phyloP scores from a whole-genome alignment of 1,140 invertebrate genomes.

The Drepana arcuata region DNA sequence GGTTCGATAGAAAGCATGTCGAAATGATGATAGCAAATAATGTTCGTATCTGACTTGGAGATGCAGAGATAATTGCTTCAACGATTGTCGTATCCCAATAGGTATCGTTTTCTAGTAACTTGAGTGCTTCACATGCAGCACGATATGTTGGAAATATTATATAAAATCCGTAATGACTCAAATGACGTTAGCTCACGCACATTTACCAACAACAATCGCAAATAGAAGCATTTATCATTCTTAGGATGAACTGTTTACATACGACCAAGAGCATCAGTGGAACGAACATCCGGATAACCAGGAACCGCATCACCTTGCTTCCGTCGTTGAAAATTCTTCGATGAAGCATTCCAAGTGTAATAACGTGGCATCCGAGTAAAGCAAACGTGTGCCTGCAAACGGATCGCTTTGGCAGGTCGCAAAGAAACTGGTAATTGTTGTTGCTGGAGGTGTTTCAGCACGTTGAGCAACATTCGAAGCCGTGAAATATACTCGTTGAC shows the following conservation, averaged over 20 bases:
- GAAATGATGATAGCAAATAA: constrained; percentile 50
- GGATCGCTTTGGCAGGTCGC: constrained; percentile 38
- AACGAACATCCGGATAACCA: constrained; percentile 32
- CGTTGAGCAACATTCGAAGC: constrained; percentile 24
- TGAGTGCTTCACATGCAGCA: constrained; percentile 45
- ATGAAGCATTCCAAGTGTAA: constrained; percentile 48
- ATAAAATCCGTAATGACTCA: constrained; percentile 48
- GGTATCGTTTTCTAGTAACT: constrained; percentile 38
- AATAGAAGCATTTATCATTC: constrained; percentile 59
- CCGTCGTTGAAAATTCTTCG: constrained; percentile 32
- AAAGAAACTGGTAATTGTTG: constrained; percentile 55
- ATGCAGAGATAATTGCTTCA: constrained; percentile 35
- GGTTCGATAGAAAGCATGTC: constrained; percentile 40
- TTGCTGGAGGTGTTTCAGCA: constrained; percentile 30
- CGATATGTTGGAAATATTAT: constrained; percentile 25
- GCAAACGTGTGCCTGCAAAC: constrained; percentile 52
- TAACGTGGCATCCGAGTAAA: constrained; percentile 35
- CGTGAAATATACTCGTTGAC: constrained; percentile 51
- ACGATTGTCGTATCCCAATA: constrained; percentile 48
- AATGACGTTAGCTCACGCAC: constrained; percentile 29
- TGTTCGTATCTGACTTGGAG: constrained; percentile 44
- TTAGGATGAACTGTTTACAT: constrained; percentile 59
- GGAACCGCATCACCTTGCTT: constrained; percentile 16
- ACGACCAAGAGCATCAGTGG: constrained; percentile 39
- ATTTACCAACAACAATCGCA: constrained; percentile 60